Evolutionary conservation across 2,113 vertebrate genomes (phyloP).

Genomic region (Myrmecobius fasciatus): DNA sequence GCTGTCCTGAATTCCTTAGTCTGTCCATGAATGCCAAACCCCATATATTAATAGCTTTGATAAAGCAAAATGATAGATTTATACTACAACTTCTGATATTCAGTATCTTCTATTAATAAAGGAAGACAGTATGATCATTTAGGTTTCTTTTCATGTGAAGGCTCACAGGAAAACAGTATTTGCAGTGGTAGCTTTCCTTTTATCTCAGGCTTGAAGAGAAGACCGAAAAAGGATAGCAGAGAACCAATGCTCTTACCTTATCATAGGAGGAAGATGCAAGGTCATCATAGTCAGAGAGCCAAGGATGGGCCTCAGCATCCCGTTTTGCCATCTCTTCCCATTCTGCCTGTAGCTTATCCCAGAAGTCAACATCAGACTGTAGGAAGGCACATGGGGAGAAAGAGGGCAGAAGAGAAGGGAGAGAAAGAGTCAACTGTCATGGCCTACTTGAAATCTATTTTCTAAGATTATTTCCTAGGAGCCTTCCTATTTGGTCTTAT

Average conservation of each 20-base stretch:
- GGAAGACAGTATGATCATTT: background rate
- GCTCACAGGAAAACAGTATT: background rate
- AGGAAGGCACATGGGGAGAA: slow-evolving; percentile 54
- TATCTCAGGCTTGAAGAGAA: background rate
- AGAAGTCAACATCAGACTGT: slow-evolving; percentile 99
- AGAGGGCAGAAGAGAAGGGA: background rate
- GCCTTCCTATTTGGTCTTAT: background rate
- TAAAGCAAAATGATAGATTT: background rate
- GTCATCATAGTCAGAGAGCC: slow-evolving; percentile 97
- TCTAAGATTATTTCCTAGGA: slow-evolving; percentile 11
- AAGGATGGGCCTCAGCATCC: slow-evolving; percentile 96
- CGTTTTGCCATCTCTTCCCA: slow-evolving; percentile 99
- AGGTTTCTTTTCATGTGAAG: background rate
- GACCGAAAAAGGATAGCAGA: background rate
- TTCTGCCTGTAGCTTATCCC: slow-evolving; percentile 99
- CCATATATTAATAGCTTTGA: background rate
- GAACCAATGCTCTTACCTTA: slow-evolving; percentile 87
- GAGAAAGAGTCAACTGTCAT: background rate
- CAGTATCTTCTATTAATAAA: background rate
- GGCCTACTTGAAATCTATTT: background rate
- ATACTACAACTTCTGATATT: background rate
- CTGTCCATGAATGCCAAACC: background rate
- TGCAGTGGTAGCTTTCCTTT: background rate
- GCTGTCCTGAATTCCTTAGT: background rate
- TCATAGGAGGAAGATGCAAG: slow-evolving; percentile 92